A percentile compares a stretch with the other conserved stretches of the same genome.
phyloP scores from a whole-genome alignment of 2,113 vertebrate species.

The Equus przewalskii region DNA sequence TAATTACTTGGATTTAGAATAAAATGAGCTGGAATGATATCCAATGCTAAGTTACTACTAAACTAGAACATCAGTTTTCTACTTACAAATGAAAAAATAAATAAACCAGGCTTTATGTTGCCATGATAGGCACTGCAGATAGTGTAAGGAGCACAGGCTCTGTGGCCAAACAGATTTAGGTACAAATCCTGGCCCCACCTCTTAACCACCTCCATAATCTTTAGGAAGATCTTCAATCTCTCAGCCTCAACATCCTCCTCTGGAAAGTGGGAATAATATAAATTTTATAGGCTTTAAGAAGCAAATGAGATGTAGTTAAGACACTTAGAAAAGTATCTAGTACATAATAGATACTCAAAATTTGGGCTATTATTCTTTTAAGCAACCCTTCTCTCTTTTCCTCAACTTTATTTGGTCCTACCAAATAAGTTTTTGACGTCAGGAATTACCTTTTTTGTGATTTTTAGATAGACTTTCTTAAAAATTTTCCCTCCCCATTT shows the following conservation, averaged over 20 bases:
- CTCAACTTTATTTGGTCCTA: background rate
- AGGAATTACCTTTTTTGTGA: background rate
- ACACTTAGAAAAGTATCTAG: background rate
- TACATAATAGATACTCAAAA: background rate
- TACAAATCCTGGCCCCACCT: background rate
- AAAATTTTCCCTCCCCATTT: background rate
- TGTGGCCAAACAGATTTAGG: background rate
- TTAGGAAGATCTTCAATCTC: background rate
- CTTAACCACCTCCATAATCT: background rate
- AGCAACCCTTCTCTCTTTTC: background rate
- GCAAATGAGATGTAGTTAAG: background rate
- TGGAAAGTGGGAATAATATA: background rate
- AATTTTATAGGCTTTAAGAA: background rate
- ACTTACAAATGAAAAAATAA: background rate
- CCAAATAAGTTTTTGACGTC: background rate
- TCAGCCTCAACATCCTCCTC: background rate
- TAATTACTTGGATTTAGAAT: background rate
- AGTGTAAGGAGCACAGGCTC: background rate
- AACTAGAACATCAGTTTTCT: background rate
- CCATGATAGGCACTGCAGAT: background rate
- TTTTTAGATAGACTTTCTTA: background rate
- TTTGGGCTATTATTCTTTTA: background rate
- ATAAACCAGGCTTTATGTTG: background rate
- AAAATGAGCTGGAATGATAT: slow-evolving; percentile 4
- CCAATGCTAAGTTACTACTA: background rate